Base-by-base conservation (phyloP, 1,140 invertebrate species). In the Lasioglossum albipes region DNA sequence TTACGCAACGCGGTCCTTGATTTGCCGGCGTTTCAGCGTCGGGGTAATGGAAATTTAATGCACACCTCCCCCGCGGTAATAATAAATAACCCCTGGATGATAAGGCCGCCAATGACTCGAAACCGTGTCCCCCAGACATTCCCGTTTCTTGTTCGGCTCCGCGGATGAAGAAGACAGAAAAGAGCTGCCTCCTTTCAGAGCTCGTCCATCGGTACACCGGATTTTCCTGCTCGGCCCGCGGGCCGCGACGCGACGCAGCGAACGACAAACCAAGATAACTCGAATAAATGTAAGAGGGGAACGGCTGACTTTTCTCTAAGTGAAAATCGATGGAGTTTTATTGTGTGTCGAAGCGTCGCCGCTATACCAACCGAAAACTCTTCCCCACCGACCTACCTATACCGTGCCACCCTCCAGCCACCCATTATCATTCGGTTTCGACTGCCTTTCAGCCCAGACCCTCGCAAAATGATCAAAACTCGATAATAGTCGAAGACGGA, bases 281-380 rank as follows among this genome's bases (percentile, higher is more conserved):
- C 85, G 87, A 89, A 88, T 84, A 84, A 88, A 88, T 88, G 86
- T 88, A 89, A 88, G 3, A 84, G 86, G 84, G 49, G 68, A 84
- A 77, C 70, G 74, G 75, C 76, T 81, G 84, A 74, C 83, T 88
- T 82, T 82, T 83, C 87, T 85, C 86, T 89, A 89, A 89, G 89
- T 89, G 89, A 89, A 89, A 89, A 89, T 89, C 89, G 84, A 89
- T 89, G 85, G 68, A 78, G 75, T 89, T 87, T 86, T 88, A 89
- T 89, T 89, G 81, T 88, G 79, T 75, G 81, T 81, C 76, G 75
- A 57, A 36, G 62, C 45, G 74, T 69, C 73, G 61, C 65, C 49
- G 45, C 42, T 49, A 36, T 36, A 12, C 61, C 54, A 27, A 36
- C 61, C 52, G 5, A 16, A 2, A 16, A 4, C 18, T 20, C 16